These are phyloP conservation scores for Drosophila simulans DNA, from an alignment of 1,140 invertebrate genomes.

Conservation along the genomic window DNA sequence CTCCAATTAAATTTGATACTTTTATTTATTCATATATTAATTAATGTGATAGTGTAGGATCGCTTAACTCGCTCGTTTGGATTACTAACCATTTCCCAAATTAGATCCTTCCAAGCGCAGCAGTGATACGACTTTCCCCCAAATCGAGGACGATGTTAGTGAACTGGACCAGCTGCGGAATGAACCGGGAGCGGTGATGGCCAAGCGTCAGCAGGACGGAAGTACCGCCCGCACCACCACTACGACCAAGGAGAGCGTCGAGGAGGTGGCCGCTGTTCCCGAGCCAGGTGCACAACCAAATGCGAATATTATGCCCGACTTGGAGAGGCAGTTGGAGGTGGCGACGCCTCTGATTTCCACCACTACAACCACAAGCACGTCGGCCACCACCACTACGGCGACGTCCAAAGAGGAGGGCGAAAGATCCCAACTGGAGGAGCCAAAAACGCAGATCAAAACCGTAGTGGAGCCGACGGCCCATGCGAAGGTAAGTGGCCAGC, in stretches of 20 bases:
- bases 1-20: no score
- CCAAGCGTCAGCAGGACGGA: conserved; percentile 62
- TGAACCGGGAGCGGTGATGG: conserved; percentile 26
- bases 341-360: conserved; percentile 72
- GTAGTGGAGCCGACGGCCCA: conserved; percentile 64
- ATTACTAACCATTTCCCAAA: neutral
- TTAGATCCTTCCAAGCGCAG: conserved; percentile 54
- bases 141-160: conserved; percentile 78
- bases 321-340: conserved; percentile 75
- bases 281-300: conserved; percentile 22
- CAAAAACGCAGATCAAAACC: conserved; percentile 55
- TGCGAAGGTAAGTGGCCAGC: conserved; percentile 23
- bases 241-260: conserved; percentile 68
- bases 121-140: conserved; percentile 44
- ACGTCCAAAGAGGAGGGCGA: conserved; percentile 68
- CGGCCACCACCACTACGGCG: conserved; percentile 65
- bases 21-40: neutral
- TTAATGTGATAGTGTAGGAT: no score
- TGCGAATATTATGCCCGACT: conserved; percentile 55
- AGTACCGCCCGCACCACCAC: conserved; percentile 66
- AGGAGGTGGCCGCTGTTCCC: conserved; percentile 53
- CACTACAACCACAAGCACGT: conserved; percentile 71
- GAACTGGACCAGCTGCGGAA: conserved; percentile 74
- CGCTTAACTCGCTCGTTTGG: neutral
- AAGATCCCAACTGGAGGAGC: conserved; percentile 64